phyloP scores from a whole-genome alignment of 2,888 invertebrate species.

The Yponomeuta malinellus region DNA sequence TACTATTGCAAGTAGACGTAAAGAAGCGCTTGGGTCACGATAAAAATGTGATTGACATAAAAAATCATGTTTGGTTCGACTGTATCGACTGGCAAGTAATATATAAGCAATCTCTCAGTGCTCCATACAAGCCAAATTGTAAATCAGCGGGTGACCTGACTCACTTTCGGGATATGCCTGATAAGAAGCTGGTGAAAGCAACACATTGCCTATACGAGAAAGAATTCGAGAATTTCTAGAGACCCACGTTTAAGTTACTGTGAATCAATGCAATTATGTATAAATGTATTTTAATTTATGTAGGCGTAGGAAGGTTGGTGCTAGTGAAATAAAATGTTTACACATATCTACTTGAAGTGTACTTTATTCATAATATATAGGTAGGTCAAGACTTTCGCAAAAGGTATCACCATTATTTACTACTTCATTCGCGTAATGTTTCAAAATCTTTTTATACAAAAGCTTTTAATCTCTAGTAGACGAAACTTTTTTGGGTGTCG shows the following conservation, averaged over 20 bases:
- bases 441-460: too few relatives aligned
- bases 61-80: conserved; percentile 91
- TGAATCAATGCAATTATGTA: not conserved
- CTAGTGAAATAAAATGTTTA: not conserved
- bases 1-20: conserved; percentile 79
- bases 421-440: too few relatives aligned
- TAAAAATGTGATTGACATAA: conserved; percentile 90
- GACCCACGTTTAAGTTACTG: not conserved
- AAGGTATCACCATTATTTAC: too few relatives aligned
- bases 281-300: not conserved
- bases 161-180: conserved; percentile 79
- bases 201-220: conserved; percentile 70
- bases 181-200: conserved; percentile 62
- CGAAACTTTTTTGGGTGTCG: too few relatives aligned
- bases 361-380: not conserved
- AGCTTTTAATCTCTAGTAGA: too few relatives aligned
- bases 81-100: conserved; percentile 87
- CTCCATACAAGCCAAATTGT: conserved; percentile 77
- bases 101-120: conserved; percentile 81
- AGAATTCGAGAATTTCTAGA: conserved; percentile 81
- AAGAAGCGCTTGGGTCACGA: conserved; percentile 87
- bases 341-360: not conserved
- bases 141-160: conserved; percentile 75
- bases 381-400: too few relatives aligned
- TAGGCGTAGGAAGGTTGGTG: not conserved